phyloP scores from a whole-genome alignment of 2,888 invertebrate species.

The Netelia melanura region DNA sequence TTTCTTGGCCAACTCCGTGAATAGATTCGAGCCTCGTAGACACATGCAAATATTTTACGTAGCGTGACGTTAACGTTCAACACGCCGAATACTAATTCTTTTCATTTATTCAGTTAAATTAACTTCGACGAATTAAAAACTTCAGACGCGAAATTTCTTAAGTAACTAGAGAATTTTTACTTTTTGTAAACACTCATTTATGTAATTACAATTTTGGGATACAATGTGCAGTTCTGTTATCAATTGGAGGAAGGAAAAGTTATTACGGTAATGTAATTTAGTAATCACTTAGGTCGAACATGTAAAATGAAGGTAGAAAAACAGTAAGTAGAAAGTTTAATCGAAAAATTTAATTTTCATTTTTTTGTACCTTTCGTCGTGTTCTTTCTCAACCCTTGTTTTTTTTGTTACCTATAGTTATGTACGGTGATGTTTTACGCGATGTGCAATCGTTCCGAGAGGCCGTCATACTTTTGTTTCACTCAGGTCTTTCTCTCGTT shows the following conservation, averaged over 20 bases:
- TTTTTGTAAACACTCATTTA: too few relatives aligned
- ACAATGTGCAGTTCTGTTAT: not conserved
- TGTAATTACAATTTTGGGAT: not conserved
- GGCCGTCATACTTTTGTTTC: constrained; percentile 15
- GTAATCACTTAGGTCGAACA: not conserved
- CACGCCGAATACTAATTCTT: not conserved
- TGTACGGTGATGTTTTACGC: constrained; percentile 38
- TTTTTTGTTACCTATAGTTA: not conserved
- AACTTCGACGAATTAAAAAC: not conserved
- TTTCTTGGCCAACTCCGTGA: constrained; percentile 10
- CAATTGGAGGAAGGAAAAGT: not conserved
- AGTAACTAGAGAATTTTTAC: too few relatives aligned
- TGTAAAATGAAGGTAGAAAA: not conserved
- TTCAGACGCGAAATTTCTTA: not conserved
- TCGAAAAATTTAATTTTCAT: not conserved
- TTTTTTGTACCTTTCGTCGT: not conserved
- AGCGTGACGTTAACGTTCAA: not conserved
- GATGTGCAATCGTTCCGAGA: constrained; percentile 3
- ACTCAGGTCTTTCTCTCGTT: constrained; percentile 47
- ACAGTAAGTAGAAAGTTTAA: not conserved
- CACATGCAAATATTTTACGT: not conserved
- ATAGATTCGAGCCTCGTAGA: constrained; percentile 8
- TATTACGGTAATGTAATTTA: not conserved
- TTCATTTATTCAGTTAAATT: not conserved
- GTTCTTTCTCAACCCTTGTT: not conserved